phyloP scores from a whole-genome alignment of 2,113 vertebrate genomes.

The Propithecus coquereli region DNA sequence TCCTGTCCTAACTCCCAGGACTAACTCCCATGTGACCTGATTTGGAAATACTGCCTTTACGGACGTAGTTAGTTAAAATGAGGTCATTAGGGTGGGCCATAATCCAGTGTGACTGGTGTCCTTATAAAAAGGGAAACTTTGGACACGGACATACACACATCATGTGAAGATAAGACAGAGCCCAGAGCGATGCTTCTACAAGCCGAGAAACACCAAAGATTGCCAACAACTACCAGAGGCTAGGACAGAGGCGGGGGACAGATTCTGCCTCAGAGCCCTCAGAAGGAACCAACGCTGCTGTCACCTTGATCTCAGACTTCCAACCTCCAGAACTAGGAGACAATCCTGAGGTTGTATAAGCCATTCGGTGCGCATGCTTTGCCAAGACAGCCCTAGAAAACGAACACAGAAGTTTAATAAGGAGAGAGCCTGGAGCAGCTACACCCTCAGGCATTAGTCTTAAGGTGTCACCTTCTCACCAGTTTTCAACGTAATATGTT shows the following conservation, averaged over 20 bases:
- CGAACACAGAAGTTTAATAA: neutral
- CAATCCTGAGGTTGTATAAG: rapidly evolving
- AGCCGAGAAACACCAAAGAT: too few relatives aligned
- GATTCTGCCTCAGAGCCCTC: neutral
- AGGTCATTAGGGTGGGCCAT: too few relatives aligned
- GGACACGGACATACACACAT: neutral
- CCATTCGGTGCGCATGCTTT: neutral
- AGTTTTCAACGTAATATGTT: neutral
- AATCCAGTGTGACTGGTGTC: neutral
- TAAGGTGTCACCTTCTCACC: neutral
- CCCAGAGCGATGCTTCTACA: neutral
- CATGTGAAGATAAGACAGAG: neutral
- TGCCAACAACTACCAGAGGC: neutral
- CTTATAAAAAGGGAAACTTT: neutral
- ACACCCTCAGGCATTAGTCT: neutral
- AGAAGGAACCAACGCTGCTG: neutral
- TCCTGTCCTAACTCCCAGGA: neutral
- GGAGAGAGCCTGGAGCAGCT: neutral
- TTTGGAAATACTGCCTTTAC: neutral
- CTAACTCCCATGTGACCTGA: neutral
- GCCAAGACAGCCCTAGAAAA: neutral
- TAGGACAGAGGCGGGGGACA: neutral
- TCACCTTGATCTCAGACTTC: neutral
- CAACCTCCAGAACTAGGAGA: neutral
- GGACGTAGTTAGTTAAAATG: neutral